These are phyloP conservation scores for Leucophora obtusa DNA, from an alignment of 2,888 invertebrate species.

Conservation along the genomic window DNA sequence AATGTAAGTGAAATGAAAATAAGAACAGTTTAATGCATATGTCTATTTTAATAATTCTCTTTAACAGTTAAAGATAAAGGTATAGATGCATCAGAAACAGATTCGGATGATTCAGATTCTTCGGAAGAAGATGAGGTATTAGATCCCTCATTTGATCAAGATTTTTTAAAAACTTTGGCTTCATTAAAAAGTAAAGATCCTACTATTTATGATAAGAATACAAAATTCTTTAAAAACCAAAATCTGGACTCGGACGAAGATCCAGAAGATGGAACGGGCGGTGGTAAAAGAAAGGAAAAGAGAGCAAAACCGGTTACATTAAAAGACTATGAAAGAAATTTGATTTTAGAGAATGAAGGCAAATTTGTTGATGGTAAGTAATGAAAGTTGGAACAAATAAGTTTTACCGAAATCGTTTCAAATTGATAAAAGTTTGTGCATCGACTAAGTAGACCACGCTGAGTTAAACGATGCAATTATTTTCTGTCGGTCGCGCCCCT, in stretches of 20 bases:
- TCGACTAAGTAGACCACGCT: too few species aligned
- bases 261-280: slow-evolving; percentile 11
- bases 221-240: slow-evolving; percentile 84
- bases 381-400: too few species aligned
- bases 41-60: slow-evolving; percentile 2
- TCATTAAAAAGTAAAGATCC: slow-evolving; percentile 93
- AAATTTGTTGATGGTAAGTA: slow-evolving; percentile 78
- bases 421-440: too few species aligned
- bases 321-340: slow-evolving; percentile 88
- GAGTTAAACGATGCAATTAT: too few species aligned
- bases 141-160: slow-evolving; percentile 82
- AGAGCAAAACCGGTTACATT: slow-evolving; percentile 83
- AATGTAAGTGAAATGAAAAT: slow-evolving; percentile 80
- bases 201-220: slow-evolving; percentile 88
- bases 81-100: slow-evolving; percentile 71
- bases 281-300: slow-evolving; percentile 63
- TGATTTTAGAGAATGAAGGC: slow-evolving; percentile 85
- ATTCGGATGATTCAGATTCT: slow-evolving; percentile 73
- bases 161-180: slow-evolving; percentile 92
- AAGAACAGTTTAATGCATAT: background rate
- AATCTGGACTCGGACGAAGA: slow-evolving; percentile 64
- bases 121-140: slow-evolving; percentile 74
- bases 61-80: slow-evolving; percentile 75
- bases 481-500: too few species aligned
- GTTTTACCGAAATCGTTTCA: too few species aligned